A percentile compares a stretch with the other conserved stretches of the same genome.
Evolutionary conservation across 2,113 vertebrate species (phyloP).

Genomic region (Myanophis thanlyinensis): DNA sequence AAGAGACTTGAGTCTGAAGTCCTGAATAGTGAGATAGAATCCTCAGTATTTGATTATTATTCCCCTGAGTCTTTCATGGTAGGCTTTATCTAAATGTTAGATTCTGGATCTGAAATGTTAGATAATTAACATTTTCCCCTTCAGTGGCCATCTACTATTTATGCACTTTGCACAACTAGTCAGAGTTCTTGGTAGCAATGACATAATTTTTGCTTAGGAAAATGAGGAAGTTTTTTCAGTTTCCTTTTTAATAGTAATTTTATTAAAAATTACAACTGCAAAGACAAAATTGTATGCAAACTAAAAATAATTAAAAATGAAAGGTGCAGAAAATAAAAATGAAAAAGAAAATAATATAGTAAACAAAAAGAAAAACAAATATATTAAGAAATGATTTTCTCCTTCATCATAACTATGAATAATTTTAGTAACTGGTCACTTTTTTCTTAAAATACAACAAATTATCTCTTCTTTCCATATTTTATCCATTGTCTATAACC

Average conservation of each 20-base stretch:
- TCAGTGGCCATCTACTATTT: conserved; percentile 42
- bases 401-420: background rate
- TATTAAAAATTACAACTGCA: background rate
- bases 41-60: conserved; percentile 54
- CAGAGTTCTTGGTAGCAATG: conserved; percentile 54
- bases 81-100: conserved; percentile 64
- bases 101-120: conserved; percentile 64
- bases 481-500: background rate
- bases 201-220: conserved; percentile 58
- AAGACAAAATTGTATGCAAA: background rate
- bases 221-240: conserved; percentile 24
- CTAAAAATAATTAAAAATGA: background rate
- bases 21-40: conserved; percentile 61
- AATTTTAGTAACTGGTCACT: background rate
- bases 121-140: conserved; percentile 71
- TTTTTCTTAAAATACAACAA: background rate
- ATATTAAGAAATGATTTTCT: background rate
- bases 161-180: conserved; percentile 63
- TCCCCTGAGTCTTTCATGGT: conserved; percentile 56
- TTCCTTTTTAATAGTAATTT: background rate
- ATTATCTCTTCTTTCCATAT: background rate
- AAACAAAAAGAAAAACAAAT: background rate
- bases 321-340: background rate
- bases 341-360: background rate
- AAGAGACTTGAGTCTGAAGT: conserved; percentile 59